Evolutionary conservation across 2,888 invertebrate species (phyloP), one percentile per base, ranked within the genome.

Genomic region (Watsonalla cultraria): DNA sequence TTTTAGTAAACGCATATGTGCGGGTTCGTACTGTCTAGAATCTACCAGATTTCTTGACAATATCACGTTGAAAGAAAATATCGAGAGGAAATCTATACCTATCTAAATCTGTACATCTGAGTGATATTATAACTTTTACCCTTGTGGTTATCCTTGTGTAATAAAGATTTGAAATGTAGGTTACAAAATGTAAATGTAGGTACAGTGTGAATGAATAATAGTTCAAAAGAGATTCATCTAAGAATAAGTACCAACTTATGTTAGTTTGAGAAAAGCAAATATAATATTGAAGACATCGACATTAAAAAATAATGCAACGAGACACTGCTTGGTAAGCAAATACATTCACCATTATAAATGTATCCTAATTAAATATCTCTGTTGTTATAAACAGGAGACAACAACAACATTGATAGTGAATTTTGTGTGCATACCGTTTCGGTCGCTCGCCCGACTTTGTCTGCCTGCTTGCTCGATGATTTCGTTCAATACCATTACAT

Each of bases 401-500:
- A 68, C 64, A 66, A 68, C 64, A 63, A 70, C 66, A 74, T 72
- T 64, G 54, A 69, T 57, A 59, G 55, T 34, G 37, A 56, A 11
- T 42, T 8, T 42, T 11, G 42, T 42, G 39, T 57, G 52, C 92
- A 93, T 95, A 97, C 96, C 96, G 94, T 95, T 96, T 84, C 95
- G 95, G 64, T 97, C 97, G 79, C 96, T 96, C 58, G 95, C 94
- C 78, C 95, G 93, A 90, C 96, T 96, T 78, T 96, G 96, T 81
- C 96, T 93, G 68, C 96, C 96, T 57, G 98, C 98, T 92, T 98
- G 98, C 83, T 98, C 98, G 72, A 98, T 97, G 76, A 99, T 97
- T 85, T 98, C 98, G 83, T 97, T 98, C 75, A 98, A 92, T 72
- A 98, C 98, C 97, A 98, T 97, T 61, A 98, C 98, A 92, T 99